Percentiles rank a stretch among this genome's conserved stretches.
Evolutionary conservation across 30 jellyfish, hydroid and myxozoan species (phyloP).

Genomic region (Hydractinia echinata): DNA sequence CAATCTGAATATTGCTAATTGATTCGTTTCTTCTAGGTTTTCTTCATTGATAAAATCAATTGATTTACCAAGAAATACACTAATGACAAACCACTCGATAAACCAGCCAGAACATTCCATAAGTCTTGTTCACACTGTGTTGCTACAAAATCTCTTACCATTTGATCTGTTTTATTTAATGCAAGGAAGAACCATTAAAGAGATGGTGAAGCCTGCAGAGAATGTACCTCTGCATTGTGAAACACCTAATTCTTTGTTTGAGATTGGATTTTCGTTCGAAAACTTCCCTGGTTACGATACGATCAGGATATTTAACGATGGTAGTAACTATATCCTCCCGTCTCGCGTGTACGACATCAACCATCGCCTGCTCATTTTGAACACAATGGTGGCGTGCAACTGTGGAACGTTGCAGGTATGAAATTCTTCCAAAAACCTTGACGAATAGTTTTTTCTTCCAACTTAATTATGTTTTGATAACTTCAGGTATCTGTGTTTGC

Average conservation of each 20-base stretch:
- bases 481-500: conserved; percentile 85
- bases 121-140: conserved; percentile 56
- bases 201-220: conserved; percentile 85
- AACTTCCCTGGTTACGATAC: conserved; percentile 68
- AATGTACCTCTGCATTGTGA: conserved; percentile 66
- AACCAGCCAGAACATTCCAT: conserved; percentile 81
- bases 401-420: conserved; percentile 75
- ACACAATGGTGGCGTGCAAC: conserved; percentile 55
- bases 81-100: not conserved
- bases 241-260: conserved; percentile 12
- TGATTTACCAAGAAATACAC: conserved; percentile 3
- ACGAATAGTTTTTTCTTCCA: not conserved
- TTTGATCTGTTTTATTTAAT: conserved; percentile 71
- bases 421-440: not conserved
- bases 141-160: conserved; percentile 72
- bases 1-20: not conserved
- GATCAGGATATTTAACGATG: conserved; percentile 57
- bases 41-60: conserved; percentile 20
- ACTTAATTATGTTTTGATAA: not conserved
- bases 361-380: conserved; percentile 71
- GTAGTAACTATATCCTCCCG: conserved; percentile 40
- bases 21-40: conserved; percentile 11
- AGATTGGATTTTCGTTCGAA: conserved; percentile 85
- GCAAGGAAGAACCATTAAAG: conserved; percentile 47
- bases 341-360: conserved; percentile 63